Evolutionary conservation across 2,888 invertebrate genomes (phyloP), one percentile per base, ranked within the genome.

Genomic region (Ochropleura leucogaster): DNA sequence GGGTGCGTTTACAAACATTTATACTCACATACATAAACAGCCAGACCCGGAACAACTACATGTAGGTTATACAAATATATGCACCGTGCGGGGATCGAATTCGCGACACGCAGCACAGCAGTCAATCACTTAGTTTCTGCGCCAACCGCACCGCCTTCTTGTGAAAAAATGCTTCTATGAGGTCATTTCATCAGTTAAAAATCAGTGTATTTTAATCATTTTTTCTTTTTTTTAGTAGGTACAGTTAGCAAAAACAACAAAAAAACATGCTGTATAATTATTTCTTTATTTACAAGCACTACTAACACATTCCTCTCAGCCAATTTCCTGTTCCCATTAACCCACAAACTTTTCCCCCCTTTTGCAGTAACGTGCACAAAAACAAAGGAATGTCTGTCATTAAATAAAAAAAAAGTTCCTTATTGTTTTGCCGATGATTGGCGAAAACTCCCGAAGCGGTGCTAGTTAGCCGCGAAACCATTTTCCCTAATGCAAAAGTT

Each of bases 401-500:
- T 72, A 59, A 71, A 75, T 69, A 62, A 81, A 74, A 74, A 70
- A 65, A 84, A 79, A 72, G 30, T 70, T 82, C 53, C 10, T 47
- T 73, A 70, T 74, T 83, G 72, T 83, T 80, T 70, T 63, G 30
- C 55, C 68, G 69, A 80, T 77, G 77, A 80, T 80, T 83, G 68
- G 66, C 66, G 72, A 73, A 74, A 78, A 66, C 55, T 18, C 59
- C 44, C 78, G 67, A 73, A 68, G 60, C 40, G 12, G 6, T 55
- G 20, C 67, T 68, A 83, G 84, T 81, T 84, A 83, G 70, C 62
- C 49, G 72, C 57, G 64, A 63, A 72, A 62, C 42, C 77, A 74
- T 80, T 83, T 77, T 80, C 80, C 83, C 53, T 83, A 83, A 83
- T 74, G 77, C 70, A 74, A 68, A 83, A 83, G 80, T 77, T 83